Conservation (phyloP, 2,113 vertebrate species). For the Campylomormyrus numenius region DNA sequence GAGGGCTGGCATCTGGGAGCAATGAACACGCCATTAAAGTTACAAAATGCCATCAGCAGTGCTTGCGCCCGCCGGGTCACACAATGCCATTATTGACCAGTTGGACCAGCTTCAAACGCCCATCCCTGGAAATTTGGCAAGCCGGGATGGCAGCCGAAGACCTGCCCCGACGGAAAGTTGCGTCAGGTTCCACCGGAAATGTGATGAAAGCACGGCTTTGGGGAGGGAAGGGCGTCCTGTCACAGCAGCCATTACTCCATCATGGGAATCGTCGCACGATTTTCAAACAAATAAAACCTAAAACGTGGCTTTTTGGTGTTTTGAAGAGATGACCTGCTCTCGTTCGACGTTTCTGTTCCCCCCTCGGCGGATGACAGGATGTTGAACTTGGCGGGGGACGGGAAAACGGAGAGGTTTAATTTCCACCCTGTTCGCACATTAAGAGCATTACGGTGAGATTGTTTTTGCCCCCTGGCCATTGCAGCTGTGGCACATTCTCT, state of each 20-base stretch:
- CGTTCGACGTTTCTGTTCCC: background rate
- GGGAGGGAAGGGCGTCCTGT: background rate
- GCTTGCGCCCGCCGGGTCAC: background rate
- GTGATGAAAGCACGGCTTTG: background rate
- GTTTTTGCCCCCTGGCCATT: background rate
- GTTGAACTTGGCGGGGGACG: constrained; percentile 33
- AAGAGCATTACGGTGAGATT: background rate
- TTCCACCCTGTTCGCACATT: constrained; percentile 19
- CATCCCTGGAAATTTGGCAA: background rate
- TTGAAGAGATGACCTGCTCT: background rate
- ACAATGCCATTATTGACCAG: background rate
- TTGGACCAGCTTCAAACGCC: background rate
- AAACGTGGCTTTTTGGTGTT: background rate
- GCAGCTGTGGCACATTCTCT: background rate
- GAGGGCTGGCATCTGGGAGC: background rate
- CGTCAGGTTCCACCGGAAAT: background rate
- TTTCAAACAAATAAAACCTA: background rate
- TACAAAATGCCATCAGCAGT: background rate
- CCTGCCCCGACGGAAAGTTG: background rate
- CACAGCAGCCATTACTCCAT: background rate
- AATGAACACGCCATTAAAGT: background rate
- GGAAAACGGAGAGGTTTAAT: constrained; percentile 23
- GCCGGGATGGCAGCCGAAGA: background rate
- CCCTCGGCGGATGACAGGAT: constrained; percentile 24
- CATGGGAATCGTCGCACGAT: background rate